phyloP scores from a whole-genome alignment of 1,140 invertebrate species.

The Drosophila sulfurigaster region DNA sequence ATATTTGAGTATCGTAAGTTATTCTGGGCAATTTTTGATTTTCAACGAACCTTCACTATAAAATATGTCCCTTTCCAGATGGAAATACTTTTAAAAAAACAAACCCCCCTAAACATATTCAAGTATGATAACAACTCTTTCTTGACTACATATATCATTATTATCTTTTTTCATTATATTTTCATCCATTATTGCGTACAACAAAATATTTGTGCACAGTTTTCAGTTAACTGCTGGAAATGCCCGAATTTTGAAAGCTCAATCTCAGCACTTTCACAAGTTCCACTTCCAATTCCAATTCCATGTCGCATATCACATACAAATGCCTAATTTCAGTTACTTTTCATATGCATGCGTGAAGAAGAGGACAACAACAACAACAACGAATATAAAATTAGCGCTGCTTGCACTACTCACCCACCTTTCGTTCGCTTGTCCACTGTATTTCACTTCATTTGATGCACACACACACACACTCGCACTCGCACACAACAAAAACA shows the following conservation, averaged over 20 bases:
- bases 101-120: too few species aligned
- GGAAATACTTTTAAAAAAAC: too few species aligned
- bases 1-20: too few species aligned
- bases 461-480: conserved; percentile 18
- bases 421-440: conserved; percentile 3
- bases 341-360: conserved; percentile 35
- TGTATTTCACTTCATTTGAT: conserved; percentile 29
- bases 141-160: too few species aligned
- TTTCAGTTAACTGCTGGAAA: conserved; percentile 19
- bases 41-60: too few species aligned
- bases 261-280: conserved; percentile 27
- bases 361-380: too few species aligned
- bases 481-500: conserved; percentile 27
- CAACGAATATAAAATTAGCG: conserved; percentile 33
- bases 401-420: background rate
- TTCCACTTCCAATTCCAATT: background rate
- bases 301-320: conserved; percentile 13
- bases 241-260: conserved; percentile 14
- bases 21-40: too few species aligned
- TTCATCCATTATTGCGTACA: background rate
- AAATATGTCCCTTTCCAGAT: too few species aligned
- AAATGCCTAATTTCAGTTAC: conserved; percentile 35
- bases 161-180: too few species aligned
- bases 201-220: background rate
- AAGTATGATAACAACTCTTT: too few species aligned